phyloP scores from a whole-genome alignment of 2,797 vertebrate genomes.

The Epinephelus malabaricus region DNA sequence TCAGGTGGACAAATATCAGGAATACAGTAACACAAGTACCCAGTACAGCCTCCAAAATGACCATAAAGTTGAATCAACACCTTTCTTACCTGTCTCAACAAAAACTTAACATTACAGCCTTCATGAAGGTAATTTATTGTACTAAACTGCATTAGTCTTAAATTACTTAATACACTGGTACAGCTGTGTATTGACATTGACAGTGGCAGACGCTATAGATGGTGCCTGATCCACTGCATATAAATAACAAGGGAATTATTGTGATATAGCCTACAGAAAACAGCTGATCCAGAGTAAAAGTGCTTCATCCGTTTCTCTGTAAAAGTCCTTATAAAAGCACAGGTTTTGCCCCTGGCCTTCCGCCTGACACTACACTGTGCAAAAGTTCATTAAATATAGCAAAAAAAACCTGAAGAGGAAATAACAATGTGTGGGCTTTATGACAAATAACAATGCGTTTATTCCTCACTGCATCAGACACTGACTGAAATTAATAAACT shows the following conservation, averaged over 20 bases:
- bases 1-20: neutral
- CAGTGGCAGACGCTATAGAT: neutral
- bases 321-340: constrained; percentile 24
- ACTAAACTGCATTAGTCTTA: neutral
- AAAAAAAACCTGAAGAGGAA: neutral
- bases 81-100: neutral
- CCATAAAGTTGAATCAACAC: neutral
- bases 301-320: constrained; percentile 14
- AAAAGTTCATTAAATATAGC: too few relatives aligned
- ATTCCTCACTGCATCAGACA: neutral
- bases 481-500: neutral
- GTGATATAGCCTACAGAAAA: constrained; percentile 27
- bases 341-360: constrained; percentile 36
- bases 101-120: neutral
- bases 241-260: constrained; percentile 13
- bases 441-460: neutral
- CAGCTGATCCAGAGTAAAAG: constrained; percentile 18
- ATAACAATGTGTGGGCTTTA: neutral
- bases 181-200: neutral
- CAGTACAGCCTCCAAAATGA: neutral
- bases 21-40: neutral
- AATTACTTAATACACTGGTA: neutral
- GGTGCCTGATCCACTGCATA: neutral
- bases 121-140: neutral
- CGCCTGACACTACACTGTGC: neutral